phyloP scores from a whole-genome alignment of 2,888 invertebrate genomes.

The Tigriopus californicus region DNA sequence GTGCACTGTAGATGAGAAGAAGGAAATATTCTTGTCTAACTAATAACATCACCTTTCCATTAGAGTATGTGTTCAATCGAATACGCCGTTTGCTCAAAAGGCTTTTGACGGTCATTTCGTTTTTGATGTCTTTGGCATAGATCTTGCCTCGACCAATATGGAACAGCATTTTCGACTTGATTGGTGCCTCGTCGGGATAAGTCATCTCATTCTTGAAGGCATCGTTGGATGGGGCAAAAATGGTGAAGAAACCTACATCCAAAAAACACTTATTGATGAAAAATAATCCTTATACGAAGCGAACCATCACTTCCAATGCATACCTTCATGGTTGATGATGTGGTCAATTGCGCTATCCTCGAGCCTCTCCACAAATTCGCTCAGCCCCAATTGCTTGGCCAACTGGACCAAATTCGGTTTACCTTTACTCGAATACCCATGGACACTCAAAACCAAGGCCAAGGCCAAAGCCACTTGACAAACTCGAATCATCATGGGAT shows the following conservation, averaged over 20 bases:
- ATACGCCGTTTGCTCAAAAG: not conserved
- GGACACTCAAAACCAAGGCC: too few relatives aligned
- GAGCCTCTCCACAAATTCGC: not conserved
- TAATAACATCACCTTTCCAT: not conserved
- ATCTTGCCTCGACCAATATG: slow-evolving; percentile 1
- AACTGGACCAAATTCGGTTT: not conserved
- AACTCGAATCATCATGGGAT: too few relatives aligned
- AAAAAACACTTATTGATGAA: not conserved
- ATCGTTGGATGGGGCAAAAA: slow-evolving; percentile 1
- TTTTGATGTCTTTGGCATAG: not conserved
- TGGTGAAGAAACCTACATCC: not conserved
- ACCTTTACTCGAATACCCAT: too few relatives aligned
- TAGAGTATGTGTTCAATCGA: not conserved
- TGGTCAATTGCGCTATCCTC: not conserved
- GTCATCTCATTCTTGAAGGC: not conserved
- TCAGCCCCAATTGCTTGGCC: not conserved
- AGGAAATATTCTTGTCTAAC: too few relatives aligned
- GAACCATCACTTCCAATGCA: not conserved
- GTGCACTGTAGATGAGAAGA: too few relatives aligned
- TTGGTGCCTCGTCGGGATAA: not conserved
- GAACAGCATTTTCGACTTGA: not conserved
- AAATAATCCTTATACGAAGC: not conserved
- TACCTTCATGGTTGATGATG: slow-evolving; percentile 5
- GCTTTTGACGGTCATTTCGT: slow-evolving; percentile 1
- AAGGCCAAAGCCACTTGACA: too few relatives aligned